Evolutionary conservation across 2,888 invertebrate genomes (phyloP).

Genomic region (Agonopterix arenella): DNA sequence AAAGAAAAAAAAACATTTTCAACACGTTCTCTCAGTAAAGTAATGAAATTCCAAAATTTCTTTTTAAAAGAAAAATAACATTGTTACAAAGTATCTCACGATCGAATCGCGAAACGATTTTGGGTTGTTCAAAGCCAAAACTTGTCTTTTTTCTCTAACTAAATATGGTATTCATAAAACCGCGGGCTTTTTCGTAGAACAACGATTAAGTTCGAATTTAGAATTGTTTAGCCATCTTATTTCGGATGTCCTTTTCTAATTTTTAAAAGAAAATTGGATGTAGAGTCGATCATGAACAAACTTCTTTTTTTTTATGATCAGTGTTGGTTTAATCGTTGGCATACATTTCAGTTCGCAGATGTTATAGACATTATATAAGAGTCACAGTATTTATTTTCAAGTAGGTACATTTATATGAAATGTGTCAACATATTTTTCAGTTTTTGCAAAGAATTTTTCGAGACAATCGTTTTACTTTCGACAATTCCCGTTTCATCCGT

Average conservation of each 20-base stretch:
- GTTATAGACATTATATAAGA: too few species aligned
- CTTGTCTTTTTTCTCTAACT: conserved; percentile 20
- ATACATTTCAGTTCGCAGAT: neutral
- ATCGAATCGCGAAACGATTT: conserved; percentile 12
- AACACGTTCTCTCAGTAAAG: too few species aligned
- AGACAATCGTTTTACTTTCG: conserved; percentile 5
- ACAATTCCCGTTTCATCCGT: conserved; percentile 13
- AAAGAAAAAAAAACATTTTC: too few species aligned
- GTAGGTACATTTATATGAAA: neutral
- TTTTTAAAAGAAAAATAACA: neutral
- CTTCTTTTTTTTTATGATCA: neutral
- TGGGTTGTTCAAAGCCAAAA: conserved; percentile 13
- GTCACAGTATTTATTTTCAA: conserved; percentile 1
- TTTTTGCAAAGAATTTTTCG: conserved; percentile 3
- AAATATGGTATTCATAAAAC: conserved; percentile 46
- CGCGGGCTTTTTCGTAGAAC: conserved; percentile 33
- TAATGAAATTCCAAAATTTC: neutral
- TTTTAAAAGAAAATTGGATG: too few species aligned
- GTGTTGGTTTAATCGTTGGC: neutral
- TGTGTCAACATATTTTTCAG: conserved; percentile 1
- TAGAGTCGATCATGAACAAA: neutral
- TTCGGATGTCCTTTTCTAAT: too few species aligned
- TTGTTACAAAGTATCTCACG: conserved; percentile 8
- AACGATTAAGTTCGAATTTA: conserved; percentile 11
- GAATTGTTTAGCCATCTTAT: neutral